Evolutionary conservation across 1,140 invertebrate species (phyloP).

Genomic region (Spodoptera litura): DNA sequence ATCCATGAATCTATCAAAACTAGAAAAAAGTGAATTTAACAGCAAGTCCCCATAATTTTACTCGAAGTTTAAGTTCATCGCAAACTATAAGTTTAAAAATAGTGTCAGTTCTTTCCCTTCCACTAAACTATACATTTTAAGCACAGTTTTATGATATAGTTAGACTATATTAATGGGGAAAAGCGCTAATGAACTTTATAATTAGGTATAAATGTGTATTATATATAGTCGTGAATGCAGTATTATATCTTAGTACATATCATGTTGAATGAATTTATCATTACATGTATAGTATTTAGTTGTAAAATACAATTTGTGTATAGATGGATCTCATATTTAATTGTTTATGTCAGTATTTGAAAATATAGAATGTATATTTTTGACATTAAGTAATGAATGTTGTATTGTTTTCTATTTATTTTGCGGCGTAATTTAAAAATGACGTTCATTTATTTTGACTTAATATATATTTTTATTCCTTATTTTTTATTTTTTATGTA

Average conservation of each 20-base stretch:
- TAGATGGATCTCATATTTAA: constrained; percentile 37
- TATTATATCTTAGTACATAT: constrained; percentile 63
- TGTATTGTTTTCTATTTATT: not conserved
- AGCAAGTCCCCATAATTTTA: too few relatives aligned
- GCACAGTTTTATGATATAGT: constrained; percentile 33
- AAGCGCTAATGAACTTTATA: constrained; percentile 80
- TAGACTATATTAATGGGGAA: constrained; percentile 70
- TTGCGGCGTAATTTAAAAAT: too few relatives aligned
- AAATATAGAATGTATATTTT: not conserved
- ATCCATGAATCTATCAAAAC: too few relatives aligned
- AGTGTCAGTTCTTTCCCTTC: constrained; percentile 48
- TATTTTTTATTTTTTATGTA: too few relatives aligned
- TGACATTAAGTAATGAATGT: not conserved
- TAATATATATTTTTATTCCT: too few relatives aligned
- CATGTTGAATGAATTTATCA: constrained; percentile 44
- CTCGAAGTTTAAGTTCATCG: too few relatives aligned
- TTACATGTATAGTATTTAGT: constrained; percentile 35
- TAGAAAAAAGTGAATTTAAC: too few relatives aligned
- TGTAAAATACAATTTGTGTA: constrained; percentile 4
- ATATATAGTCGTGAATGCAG: constrained; percentile 52
- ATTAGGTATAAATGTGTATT: constrained; percentile 55
- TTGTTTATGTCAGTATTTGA: not conserved
- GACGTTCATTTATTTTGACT: too few relatives aligned
- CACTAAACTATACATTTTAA: constrained; percentile 51
- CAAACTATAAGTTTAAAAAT: too few relatives aligned